phyloP scores from a whole-genome alignment of 1,140 invertebrate genomes.

The Orussus abietinus region DNA sequence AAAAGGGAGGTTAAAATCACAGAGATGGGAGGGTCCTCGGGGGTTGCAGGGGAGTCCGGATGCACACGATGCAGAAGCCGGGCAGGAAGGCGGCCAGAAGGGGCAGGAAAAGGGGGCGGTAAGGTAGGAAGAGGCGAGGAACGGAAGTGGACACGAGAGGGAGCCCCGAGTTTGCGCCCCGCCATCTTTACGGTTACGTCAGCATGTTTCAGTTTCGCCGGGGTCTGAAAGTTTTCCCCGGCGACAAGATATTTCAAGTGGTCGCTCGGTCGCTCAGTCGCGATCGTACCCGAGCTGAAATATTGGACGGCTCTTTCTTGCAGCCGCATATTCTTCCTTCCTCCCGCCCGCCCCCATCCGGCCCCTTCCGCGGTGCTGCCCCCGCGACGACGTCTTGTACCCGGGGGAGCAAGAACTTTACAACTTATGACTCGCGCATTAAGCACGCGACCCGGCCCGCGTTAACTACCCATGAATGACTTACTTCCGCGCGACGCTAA shows the following conservation, averaged over 20 bases:
- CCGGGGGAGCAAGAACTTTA: conserved; percentile 31
- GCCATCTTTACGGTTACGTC: conserved; percentile 48
- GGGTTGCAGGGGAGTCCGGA: no score
- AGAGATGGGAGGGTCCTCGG: no score
- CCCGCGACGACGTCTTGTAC: conserved; percentile 14
- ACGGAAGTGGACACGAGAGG: conserved; percentile 17
- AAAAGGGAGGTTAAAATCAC: no score
- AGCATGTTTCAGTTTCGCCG: conserved; percentile 46
- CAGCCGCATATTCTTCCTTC: conserved; percentile 36
- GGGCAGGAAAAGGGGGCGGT: conserved; percentile 19
- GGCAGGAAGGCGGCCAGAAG: conserved; percentile 10
- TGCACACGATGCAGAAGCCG: no score
- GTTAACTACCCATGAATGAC: conserved; percentile 49
- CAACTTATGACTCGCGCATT: conserved; percentile 37
- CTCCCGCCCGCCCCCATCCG: conserved; percentile 12
- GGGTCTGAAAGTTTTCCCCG: conserved; percentile 43
- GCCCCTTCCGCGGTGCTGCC: conserved; percentile 2
- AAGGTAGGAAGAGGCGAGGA: no score
- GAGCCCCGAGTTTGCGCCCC: conserved; percentile 16
- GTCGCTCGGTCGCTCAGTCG: conserved; percentile 32
- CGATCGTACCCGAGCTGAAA: conserved; percentile 46
- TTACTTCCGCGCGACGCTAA: conserved; percentile 38
- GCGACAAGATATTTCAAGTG: conserved; percentile 52
- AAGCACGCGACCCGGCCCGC: conserved; percentile 24
- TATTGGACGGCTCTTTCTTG: conserved; percentile 47